Conservation (phyloP, 2,113 vertebrate genomes). For the Chloropsis cyanopogon region DNA sequence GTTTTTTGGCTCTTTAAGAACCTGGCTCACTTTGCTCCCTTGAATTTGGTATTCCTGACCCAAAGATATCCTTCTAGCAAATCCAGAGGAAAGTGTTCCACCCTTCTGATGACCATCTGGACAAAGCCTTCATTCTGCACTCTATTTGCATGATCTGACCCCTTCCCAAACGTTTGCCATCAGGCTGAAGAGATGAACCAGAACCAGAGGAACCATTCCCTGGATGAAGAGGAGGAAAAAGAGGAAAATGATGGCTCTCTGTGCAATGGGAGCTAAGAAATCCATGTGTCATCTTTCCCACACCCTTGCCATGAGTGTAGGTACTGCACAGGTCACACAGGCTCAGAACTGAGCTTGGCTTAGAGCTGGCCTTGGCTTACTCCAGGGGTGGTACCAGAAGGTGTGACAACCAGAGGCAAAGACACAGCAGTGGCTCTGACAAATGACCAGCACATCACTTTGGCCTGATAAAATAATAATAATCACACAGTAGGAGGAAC, state of each 20-base stretch:
- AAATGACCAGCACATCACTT: neutral
- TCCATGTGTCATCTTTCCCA: rapidly evolving
- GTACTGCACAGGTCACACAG: neutral
- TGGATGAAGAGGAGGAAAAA: neutral
- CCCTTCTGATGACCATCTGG: neutral
- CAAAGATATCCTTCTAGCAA: neutral
- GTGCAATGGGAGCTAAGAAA: neutral
- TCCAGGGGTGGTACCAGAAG: neutral
- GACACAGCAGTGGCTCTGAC: neutral
- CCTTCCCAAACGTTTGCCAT: neutral
- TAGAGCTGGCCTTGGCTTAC: neutral
- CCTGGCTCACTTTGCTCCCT: neutral
- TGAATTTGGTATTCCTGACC: neutral
- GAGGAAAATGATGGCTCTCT: neutral
- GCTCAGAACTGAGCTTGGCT: neutral
- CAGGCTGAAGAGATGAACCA: neutral
- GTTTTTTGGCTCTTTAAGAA: neutral
- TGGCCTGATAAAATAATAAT: neutral
- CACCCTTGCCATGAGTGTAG: neutral
- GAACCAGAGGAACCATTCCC: neutral
- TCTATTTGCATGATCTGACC: neutral
- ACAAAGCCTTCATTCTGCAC: neutral
- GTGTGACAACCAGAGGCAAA: neutral
- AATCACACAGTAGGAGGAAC: neutral
- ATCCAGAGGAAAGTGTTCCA: neutral